A percentile compares a stretch with the other conserved stretches of the same genome.
Evolutionary conservation across 2,888 invertebrate genomes (phyloP).

Genomic region (Monochamus alternatus): DNA sequence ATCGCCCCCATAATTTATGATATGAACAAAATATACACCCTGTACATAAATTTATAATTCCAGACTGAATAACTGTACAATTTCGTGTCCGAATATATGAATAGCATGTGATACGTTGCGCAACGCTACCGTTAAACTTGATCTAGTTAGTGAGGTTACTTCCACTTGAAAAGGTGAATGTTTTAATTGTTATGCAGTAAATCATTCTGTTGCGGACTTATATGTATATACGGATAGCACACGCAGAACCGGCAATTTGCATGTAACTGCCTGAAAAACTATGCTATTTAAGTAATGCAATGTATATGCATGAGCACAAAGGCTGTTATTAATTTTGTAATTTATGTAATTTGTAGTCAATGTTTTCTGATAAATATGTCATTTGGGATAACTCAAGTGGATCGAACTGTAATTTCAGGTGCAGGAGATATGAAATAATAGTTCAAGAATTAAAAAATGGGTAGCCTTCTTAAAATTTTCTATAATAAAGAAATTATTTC

Average conservation of each 20-base stretch:
- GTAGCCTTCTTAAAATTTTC: too few species aligned
- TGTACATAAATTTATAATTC: background rate
- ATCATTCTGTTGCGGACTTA: slow-evolving; percentile 7
- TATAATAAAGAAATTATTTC: too few species aligned
- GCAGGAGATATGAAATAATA: background rate
- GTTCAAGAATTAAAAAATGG: too few species aligned
- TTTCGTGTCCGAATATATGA: background rate
- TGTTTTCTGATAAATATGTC: background rate
- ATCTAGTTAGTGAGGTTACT: slow-evolving; percentile 25
- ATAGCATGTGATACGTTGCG: slow-evolving; percentile 14
- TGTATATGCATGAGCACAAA: background rate
- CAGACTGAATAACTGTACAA: background rate
- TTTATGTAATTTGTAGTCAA: slow-evolving; percentile 3
- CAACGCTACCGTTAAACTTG: slow-evolving; percentile 27
- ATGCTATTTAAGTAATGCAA: background rate
- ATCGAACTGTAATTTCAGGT: background rate
- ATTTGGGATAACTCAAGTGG: background rate
- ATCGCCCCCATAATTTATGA: too few species aligned
- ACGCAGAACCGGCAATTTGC: slow-evolving; percentile 17
- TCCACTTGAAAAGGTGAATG: slow-evolving; percentile 9
- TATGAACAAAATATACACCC: too few species aligned
- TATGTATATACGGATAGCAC: slow-evolving; percentile 4
- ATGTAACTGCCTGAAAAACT: slow-evolving; percentile 11
- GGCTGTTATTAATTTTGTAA: slow-evolving; percentile 9
- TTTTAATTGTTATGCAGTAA: slow-evolving; percentile 11